Base-by-base conservation (phyloP, 64 coral and sea anemone genomes). In the Platygyra sinensis region DNA sequence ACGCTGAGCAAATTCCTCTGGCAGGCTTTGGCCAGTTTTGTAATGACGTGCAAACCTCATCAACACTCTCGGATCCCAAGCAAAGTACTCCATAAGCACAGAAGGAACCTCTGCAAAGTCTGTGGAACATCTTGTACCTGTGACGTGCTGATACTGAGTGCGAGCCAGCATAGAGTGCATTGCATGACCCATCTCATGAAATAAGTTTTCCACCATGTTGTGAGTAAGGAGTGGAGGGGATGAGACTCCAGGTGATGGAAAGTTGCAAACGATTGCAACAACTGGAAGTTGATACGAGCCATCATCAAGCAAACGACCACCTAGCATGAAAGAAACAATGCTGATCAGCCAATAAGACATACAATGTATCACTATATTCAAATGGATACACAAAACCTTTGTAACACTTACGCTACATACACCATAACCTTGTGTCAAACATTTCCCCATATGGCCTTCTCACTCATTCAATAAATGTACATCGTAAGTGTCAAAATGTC, bases 161-260 rank as follows among this genome's bases (percentile, higher is more conserved):
- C 97, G 90, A 28, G 90, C 97, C 25, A 99, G 86, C 97, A 99
- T 99, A 11, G 97, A 99, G 60, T 99, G 97, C 97, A 99, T 95
- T 0, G 97, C 97, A 94, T 99, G 97, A 6, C 97, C 97, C 97
- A 99, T 99, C 78, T 99, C 97, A 54, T 99, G 97, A 75, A 95
- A 98, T 2, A 98, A 65, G 42, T 98, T 98, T 76, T 98, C 96
- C 19, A 98, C 90, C 96, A 98, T 98, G 64, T 72, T 75, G 49
- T 95, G 96, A 10, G 82, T 93, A 13, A 98, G 88, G 16, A 95
- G 86, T 20, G 96, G 90, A 11, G 90, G 90, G 6, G 88, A 80
- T 33, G 87, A 90, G 5, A 77, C 82, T 36, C 79, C 74, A 2
- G 96, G 96, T 36, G 75, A 25, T 5, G 96, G 96, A 72, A 98